phyloP scores from a whole-genome alignment of 2,888 invertebrate species.

The Tiliacea citrago region DNA sequence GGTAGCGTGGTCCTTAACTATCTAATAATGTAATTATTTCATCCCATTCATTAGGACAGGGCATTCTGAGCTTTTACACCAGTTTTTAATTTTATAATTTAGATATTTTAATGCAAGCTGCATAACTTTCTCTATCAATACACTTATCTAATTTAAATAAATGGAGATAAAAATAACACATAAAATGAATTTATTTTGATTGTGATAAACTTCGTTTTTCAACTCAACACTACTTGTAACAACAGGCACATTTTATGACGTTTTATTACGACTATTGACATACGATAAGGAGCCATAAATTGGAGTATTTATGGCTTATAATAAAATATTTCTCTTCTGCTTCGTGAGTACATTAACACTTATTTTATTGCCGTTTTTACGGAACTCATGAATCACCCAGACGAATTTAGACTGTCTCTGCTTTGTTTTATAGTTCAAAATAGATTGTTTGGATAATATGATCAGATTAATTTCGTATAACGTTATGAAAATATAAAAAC shows the following conservation, averaged over 20 bases:
- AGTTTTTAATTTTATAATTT: background rate
- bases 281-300: conserved; percentile 68
- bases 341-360: conserved; percentile 46
- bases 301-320: conserved; percentile 66
- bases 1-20: too few relatives aligned
- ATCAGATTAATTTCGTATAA: conserved; percentile 46
- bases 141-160: background rate
- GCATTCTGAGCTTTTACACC: background rate
- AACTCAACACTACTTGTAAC: conserved; percentile 19
- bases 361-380: conserved; percentile 58
- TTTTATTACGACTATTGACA: conserved; percentile 65
- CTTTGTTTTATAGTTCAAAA: conserved; percentile 12
- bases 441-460: background rate
- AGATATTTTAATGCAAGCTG: background rate
- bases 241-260: conserved; percentile 57
- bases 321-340: conserved; percentile 64
- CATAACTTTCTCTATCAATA: background rate
- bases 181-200: conserved; percentile 10
- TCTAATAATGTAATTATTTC: background rate
- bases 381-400: background rate
- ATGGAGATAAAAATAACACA: conserved; percentile 8
- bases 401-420: conserved; percentile 17
- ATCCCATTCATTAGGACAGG: background rate
- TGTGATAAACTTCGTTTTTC: conserved; percentile 31
- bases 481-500: conserved; percentile 52